Conservation (phyloP, 2,888 invertebrate genomes). For the Sclerodermus sp. region DNA sequence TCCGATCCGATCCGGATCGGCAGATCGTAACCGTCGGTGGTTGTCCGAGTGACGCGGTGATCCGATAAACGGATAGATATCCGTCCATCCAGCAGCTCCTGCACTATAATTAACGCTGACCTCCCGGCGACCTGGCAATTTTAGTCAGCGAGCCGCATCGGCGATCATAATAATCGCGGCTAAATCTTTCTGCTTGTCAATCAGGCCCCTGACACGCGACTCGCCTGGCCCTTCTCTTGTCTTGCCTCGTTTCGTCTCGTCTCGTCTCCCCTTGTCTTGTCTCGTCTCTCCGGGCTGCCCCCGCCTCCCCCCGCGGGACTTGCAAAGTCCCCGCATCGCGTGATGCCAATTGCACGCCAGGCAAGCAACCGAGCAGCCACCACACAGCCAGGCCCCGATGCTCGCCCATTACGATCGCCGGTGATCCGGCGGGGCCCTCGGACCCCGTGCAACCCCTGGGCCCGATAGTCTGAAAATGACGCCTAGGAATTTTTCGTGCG, state of each 20-base stretch:
- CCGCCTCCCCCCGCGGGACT: not conserved
- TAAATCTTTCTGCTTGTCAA: constrained; percentile 49
- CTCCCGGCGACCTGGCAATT: constrained; percentile 53
- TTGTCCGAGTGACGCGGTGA: constrained; percentile 40
- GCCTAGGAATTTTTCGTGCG: too few species aligned
- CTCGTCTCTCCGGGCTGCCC: not conserved
- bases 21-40: constrained; percentile 8
- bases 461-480: not conserved
- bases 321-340: not conserved
- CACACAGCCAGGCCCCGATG: not conserved
- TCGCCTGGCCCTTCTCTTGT: constrained; percentile 13
- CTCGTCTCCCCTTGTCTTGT: not conserved
- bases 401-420: not conserved
- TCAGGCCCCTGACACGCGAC: constrained; percentile 33
- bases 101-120: constrained; percentile 54
- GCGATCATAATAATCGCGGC: constrained; percentile 51
- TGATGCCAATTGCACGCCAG: not conserved
- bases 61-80: constrained; percentile 55
- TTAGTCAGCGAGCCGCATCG: constrained; percentile 36
- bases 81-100: constrained; percentile 26
- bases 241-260: constrained; percentile 15
- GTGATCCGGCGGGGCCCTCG: too few species aligned
- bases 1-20: constrained; percentile 27
- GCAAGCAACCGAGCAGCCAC: too few species aligned
- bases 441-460: not conserved